Evolutionary conservation across 2,113 vertebrate genomes (phyloP).

Genomic region (Vulpes lagopus): DNA sequence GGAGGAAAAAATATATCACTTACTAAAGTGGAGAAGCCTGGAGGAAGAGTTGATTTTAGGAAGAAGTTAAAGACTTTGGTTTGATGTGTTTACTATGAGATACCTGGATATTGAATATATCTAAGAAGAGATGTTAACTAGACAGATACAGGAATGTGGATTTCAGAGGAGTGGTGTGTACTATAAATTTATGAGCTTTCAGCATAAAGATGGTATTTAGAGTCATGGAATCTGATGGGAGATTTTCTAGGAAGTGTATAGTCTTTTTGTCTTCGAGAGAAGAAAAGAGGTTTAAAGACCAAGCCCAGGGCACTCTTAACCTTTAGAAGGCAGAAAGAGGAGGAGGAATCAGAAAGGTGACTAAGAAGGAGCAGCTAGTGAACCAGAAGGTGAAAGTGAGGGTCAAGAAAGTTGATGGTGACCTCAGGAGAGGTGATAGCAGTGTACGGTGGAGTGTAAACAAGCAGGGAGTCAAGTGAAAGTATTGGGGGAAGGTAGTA

Average conservation of each 20-base stretch:
- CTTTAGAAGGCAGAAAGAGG: background rate
- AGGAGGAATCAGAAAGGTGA: background rate
- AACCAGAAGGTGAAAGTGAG: background rate
- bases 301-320: background rate
- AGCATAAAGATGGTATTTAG: background rate
- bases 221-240: background rate
- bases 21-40: background rate
- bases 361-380: background rate
- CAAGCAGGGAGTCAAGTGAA: background rate
- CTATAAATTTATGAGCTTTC: background rate
- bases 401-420: background rate
- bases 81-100: background rate
- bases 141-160: background rate
- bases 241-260: background rate
- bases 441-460: background rate
- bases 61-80: background rate
- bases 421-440: background rate
- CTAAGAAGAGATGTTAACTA: background rate
- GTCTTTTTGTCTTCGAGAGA: background rate
- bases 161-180: background rate
- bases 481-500: background rate
- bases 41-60: background rate
- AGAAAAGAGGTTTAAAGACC: background rate
- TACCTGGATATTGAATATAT: background rate
- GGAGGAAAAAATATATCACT: background rate